Percentiles rank a stretch among this genome's conserved stretches.
These are phyloP conservation scores for Guaruba guarouba DNA, from an alignment of 2,113 vertebrate genomes.

Conservation along the genomic window DNA sequence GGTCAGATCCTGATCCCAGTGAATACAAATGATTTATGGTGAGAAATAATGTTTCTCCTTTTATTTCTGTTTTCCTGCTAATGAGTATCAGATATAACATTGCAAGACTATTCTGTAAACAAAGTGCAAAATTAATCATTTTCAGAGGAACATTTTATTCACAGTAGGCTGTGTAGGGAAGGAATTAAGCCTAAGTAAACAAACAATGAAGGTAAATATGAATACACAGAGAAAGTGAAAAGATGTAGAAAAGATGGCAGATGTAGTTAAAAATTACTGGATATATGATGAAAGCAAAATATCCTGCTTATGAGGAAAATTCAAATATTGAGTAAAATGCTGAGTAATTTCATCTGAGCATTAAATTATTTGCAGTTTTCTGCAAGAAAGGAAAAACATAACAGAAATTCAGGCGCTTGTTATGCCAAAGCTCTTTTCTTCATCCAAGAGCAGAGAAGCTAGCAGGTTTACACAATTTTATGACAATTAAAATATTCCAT, in stretches of 20 bases:
- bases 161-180: neutral
- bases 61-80: slow-evolving; percentile 56
- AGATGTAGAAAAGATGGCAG: neutral
- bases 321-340: slow-evolving; percentile 28
- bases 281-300: neutral
- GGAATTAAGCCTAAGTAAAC: slow-evolving; percentile 46
- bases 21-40: slow-evolving; percentile 29
- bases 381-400: slow-evolving; percentile 35
- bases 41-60: slow-evolving; percentile 25
- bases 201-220: slow-evolving; percentile 36
- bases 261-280: neutral
- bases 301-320: neutral
- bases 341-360: slow-evolving; percentile 62
- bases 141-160: slow-evolving; percentile 56
- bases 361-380: slow-evolving; percentile 65
- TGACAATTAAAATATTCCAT: slow-evolving; percentile 59
- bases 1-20: neutral
- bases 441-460: slow-evolving; percentile 33
- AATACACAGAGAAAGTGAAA: slow-evolving; percentile 18
- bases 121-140: slow-evolving; percentile 55
- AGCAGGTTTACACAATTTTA: slow-evolving; percentile 41
- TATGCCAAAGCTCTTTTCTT: slow-evolving; percentile 36
- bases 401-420: neutral
- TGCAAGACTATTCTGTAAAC: slow-evolving; percentile 57
- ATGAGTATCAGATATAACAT: slow-evolving; percentile 59